These are phyloP conservation scores for Odontomyia ornata DNA, from an alignment of 2,888 invertebrate genomes.

Conservation along the genomic window DNA sequence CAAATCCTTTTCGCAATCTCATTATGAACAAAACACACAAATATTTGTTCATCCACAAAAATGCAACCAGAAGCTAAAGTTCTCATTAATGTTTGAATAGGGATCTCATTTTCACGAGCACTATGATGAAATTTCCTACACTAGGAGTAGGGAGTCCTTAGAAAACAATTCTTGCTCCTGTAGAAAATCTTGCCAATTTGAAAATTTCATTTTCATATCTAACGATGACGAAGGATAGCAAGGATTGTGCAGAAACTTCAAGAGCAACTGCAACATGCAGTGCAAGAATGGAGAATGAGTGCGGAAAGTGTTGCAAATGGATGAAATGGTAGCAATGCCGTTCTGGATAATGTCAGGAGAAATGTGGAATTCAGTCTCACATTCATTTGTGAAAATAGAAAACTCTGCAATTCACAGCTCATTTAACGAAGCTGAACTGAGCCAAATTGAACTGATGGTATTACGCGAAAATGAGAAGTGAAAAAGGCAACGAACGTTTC, in stretches of 20 bases:
- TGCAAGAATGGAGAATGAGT: too few relatives aligned
- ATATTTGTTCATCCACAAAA: constrained; percentile 2
- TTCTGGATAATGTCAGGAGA: background rate
- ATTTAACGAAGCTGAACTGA: background rate
- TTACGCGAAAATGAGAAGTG: background rate
- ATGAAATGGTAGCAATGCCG: background rate
- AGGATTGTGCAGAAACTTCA: too few relatives aligned
- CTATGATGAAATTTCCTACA: background rate
- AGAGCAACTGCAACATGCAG: too few relatives aligned
- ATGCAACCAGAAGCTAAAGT: background rate
- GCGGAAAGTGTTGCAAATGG: too few relatives aligned
- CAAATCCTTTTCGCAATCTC: background rate
- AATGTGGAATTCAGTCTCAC: background rate
- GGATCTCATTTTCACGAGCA: background rate
- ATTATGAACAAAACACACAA: constrained; percentile 1
- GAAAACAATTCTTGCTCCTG: background rate
- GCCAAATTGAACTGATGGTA: background rate
- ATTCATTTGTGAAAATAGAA: background rate
- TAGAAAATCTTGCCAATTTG: constrained; percentile 12
- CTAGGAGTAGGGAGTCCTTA: background rate
- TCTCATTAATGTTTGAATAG: background rate
- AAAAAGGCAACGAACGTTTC: constrained; percentile 4
- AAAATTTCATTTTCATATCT: constrained; percentile 3
- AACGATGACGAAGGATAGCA: background rate
- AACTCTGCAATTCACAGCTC: constrained; percentile 12